phyloP scores from a whole-genome alignment of 2,888 invertebrate species.

The Lasioglossum morio region DNA sequence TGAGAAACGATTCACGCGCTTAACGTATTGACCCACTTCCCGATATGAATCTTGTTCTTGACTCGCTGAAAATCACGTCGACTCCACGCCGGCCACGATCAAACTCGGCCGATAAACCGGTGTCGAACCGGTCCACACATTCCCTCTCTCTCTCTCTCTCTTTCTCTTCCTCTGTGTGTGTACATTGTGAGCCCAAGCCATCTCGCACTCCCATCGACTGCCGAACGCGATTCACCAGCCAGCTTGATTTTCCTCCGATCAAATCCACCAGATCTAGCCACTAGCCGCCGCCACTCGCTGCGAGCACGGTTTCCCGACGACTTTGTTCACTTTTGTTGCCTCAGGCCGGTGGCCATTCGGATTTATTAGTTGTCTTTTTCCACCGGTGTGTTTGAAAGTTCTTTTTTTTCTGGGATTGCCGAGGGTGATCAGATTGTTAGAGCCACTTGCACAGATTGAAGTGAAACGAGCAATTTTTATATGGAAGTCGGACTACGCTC shows the following conservation, averaged over 20 bases:
- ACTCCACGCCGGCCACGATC: slow-evolving; percentile 45
- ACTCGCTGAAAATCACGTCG: slow-evolving; percentile 59
- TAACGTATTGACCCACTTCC: slow-evolving; percentile 75
- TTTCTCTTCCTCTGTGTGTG: neutral
- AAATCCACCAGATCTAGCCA: neutral
- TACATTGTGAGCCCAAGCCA: neutral
- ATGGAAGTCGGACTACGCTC: neutral
- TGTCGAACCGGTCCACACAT: slow-evolving; percentile 42
- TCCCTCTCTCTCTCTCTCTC: neutral
- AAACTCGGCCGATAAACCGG: slow-evolving; percentile 70
- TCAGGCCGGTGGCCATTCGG: neutral
- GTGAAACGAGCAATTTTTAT: neutral
- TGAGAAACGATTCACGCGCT: slow-evolving; percentile 72
- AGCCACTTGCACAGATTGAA: neutral
- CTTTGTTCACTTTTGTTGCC: neutral
- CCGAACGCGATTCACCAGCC: slow-evolving; percentile 11
- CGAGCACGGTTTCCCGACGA: neutral
- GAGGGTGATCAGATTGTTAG: neutral
- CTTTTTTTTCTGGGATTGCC: neutral
- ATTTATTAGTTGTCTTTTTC: slow-evolving; percentile 1
- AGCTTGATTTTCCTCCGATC: neutral
- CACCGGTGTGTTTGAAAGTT: no score
- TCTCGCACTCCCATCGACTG: neutral
- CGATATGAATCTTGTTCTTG: slow-evolving; percentile 74
- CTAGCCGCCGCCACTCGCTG: neutral